These are phyloP conservation scores for Ptiloglossa arizonensis DNA, from an alignment of 1,140 invertebrate species.

Conservation along the genomic window DNA sequence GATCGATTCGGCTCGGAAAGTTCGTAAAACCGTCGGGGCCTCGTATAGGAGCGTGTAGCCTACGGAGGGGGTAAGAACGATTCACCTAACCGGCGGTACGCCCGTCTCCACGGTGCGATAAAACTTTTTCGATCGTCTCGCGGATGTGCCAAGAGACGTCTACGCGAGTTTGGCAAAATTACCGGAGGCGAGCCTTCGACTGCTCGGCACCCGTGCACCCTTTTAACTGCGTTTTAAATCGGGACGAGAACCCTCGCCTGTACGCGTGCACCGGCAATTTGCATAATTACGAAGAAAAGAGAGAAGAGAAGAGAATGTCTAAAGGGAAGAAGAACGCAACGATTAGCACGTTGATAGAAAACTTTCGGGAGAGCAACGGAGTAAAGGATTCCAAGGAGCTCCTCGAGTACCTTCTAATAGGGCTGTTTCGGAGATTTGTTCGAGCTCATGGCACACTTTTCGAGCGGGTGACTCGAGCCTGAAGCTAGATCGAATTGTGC, in stretches of 20 bases:
- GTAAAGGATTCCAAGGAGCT: background rate
- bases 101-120: background rate
- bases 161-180: background rate
- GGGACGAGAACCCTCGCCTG: background rate
- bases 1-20: too few species aligned
- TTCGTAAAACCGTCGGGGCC: background rate
- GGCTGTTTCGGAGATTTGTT: background rate
- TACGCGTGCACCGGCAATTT: background rate
- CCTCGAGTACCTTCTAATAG: background rate
- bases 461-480: too few species aligned
- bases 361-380: background rate
- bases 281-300: slow-evolving; percentile 38
- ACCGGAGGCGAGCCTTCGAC: background rate
- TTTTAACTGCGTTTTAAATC: slow-evolving; percentile 4
- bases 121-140: slow-evolving; percentile 28
- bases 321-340: background rate
- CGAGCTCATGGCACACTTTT: background rate
- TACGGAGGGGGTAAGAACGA: too few species aligned
- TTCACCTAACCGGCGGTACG: background rate
- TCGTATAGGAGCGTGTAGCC: too few species aligned
- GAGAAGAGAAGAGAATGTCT: too few species aligned
- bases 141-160: slow-evolving; percentile 21
- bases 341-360: slow-evolving; percentile 18
- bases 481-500: too few species aligned
- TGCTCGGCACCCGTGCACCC: background rate